Percentiles rank a stretch among this genome's conserved stretches.
These are phyloP conservation scores for Pegoplata infirma DNA, from an alignment of 2,888 invertebrate genomes.

Conservation along the genomic window DNA sequence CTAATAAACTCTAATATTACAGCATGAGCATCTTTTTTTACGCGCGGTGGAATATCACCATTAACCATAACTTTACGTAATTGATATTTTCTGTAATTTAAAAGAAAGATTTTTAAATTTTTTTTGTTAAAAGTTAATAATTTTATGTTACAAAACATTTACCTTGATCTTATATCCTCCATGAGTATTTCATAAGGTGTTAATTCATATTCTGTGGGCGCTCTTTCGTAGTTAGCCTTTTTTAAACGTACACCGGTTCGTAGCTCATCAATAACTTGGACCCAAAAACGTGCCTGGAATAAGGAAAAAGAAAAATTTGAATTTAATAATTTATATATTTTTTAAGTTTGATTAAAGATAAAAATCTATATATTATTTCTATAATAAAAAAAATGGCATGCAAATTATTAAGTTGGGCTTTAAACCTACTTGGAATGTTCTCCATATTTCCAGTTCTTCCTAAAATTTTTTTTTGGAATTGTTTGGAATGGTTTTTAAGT, in stretches of 20 bases:
- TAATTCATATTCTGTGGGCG: slow-evolving; percentile 93
- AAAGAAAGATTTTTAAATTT: background rate
- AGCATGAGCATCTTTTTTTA: slow-evolving; percentile 96
- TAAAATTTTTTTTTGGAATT: slow-evolving; percentile 51
- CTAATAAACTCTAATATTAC: slow-evolving; percentile 97
- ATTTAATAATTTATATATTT: background rate
- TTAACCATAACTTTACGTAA: slow-evolving; percentile 91
- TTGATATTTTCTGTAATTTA: slow-evolving; percentile 83
- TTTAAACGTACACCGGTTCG: slow-evolving; percentile 95
- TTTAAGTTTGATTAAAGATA: no score
- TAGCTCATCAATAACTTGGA: slow-evolving; percentile 95
- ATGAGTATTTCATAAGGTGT: slow-evolving; percentile 98
- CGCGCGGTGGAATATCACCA: slow-evolving; percentile 88
- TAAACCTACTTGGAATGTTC: slow-evolving; percentile 86
- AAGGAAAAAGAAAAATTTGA: slow-evolving; percentile 4
- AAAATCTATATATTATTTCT: slow-evolving; percentile 13
- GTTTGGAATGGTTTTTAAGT: background rate
- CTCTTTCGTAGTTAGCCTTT: slow-evolving; percentile 87
- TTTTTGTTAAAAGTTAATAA: background rate
- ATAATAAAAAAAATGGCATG: slow-evolving; percentile 48
- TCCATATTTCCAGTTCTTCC: slow-evolving; percentile 85
- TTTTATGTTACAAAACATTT: slow-evolving; percentile 48
- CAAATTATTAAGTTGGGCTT: slow-evolving; percentile 36
- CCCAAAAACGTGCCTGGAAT: slow-evolving; percentile 93
- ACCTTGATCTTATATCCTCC: slow-evolving; percentile 94